Percentiles rank a stretch among this genome's conserved stretches.
These are phyloP conservation scores for Cheirogaleus major DNA, from an alignment of 2,797 vertebrate genomes.

Conservation along the genomic window DNA sequence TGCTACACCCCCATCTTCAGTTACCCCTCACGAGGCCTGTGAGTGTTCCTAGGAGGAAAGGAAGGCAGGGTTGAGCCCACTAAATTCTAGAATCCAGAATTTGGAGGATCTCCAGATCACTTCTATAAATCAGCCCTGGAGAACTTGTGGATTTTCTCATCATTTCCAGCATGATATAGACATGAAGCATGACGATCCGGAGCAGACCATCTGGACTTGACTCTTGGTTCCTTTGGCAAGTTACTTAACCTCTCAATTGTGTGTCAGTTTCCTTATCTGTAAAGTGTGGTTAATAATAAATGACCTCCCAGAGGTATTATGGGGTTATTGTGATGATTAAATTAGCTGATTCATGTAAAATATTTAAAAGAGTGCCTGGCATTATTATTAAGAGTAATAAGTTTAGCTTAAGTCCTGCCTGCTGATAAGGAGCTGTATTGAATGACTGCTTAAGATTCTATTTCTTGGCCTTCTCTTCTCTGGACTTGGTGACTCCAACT, in stretches of 20 bases:
- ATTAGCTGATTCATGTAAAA: conserved; percentile 35
- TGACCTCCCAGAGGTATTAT: conserved; percentile 14
- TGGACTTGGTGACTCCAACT: not conserved
- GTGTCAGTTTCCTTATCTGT: conserved; percentile 7
- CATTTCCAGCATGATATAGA: not conserved
- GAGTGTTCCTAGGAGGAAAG: not conserved
- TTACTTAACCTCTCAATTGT: not conserved
- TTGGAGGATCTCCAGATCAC: not conserved
- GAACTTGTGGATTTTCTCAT: not conserved
- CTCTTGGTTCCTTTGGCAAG: not conserved
- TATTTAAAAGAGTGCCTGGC: conserved; percentile 12
- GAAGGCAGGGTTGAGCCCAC: not conserved
- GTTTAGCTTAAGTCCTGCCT: not conserved
- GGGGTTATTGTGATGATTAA: conserved; percentile 37
- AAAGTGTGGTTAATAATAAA: conserved; percentile 17
- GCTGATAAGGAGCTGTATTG: not conserved
- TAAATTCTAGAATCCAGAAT: not conserved
- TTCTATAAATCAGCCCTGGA: not conserved
- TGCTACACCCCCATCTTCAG: accelerated
- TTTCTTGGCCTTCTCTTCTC: conserved; percentile 18
- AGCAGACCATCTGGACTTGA: not conserved
- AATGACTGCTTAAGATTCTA: not conserved
- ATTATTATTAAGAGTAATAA: conserved; percentile 42
- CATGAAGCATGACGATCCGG: not conserved
- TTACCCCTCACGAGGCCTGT: not conserved